Conservation (phyloP, 2,113 vertebrate genomes). For the Pteronura brasiliensis region DNA sequence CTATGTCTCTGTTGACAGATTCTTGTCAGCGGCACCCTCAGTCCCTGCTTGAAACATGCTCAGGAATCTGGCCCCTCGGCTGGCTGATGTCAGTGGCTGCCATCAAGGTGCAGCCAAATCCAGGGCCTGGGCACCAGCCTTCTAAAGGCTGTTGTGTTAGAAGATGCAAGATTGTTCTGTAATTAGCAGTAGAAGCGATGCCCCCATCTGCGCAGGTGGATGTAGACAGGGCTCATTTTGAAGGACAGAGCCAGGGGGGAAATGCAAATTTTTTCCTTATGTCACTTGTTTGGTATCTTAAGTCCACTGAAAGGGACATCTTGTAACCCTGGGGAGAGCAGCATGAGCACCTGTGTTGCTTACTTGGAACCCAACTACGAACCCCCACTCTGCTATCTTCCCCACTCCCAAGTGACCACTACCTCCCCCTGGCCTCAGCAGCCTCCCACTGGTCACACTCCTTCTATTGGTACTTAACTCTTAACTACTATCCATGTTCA, state of each 20-base stretch:
- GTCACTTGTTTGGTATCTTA: conserved; percentile 54
- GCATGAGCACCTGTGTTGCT: background rate
- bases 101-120: background rate
- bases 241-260: background rate
- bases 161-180: background rate
- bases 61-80: background rate
- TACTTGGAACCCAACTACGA: background rate
- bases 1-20: background rate
- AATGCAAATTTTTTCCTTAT: background rate
- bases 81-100: background rate
- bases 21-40: background rate
- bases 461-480: background rate
- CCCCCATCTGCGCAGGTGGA: background rate
- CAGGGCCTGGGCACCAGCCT: background rate
- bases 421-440: fast-evolving
- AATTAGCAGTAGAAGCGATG: background rate
- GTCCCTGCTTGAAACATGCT: background rate
- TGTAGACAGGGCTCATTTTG: conserved; percentile 39
- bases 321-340: background rate
- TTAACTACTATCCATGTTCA: background rate
- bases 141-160: background rate
- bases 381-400: background rate
- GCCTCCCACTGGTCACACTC: background rate
- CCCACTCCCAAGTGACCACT: background rate
- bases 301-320: background rate